phyloP scores from a whole-genome alignment of 2,888 invertebrate species.

The Chrysolina haemoptera region DNA sequence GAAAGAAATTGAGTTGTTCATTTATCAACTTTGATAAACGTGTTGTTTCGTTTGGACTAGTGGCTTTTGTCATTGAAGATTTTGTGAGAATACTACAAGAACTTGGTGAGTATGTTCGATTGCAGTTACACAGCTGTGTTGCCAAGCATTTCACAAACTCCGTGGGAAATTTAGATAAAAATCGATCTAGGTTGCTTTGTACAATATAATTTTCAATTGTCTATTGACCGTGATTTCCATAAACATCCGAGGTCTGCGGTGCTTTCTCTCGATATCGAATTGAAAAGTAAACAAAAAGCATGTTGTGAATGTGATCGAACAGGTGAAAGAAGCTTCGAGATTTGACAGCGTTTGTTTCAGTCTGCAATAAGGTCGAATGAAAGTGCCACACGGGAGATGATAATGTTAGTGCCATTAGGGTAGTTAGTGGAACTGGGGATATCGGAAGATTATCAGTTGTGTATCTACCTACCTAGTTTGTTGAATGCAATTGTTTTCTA shows the following conservation, averaged over 20 bases:
- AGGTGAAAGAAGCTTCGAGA: background rate
- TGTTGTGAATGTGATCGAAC: background rate
- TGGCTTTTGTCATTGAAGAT: conserved; percentile 17
- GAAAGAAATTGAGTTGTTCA: background rate
- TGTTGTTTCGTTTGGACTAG: conserved; percentile 1
- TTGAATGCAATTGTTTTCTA: no score
- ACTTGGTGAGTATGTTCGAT: background rate
- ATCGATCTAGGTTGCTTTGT: background rate
- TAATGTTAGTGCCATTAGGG: no score
- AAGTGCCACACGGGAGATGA: no score
- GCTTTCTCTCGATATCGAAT: background rate
- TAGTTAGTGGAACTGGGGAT: no score
- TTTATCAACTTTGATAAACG: background rate
- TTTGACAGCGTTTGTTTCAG: no score
- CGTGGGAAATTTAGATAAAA: background rate
- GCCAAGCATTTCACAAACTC: background rate
- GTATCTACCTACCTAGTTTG: no score
- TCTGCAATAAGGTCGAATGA: no score
- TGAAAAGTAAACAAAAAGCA: conserved; percentile 11
- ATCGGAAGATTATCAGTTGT: no score
- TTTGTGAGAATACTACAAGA: conserved; percentile 1
- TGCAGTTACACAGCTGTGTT: background rate
- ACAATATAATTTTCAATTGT: background rate
- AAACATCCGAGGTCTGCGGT: no score
- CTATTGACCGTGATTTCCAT: background rate